Percentiles rank a stretch among this genome's conserved stretches.
Evolutionary conservation across 2,797 vertebrate genomes (phyloP).

Genomic region (Neostethus bicornis): DNA sequence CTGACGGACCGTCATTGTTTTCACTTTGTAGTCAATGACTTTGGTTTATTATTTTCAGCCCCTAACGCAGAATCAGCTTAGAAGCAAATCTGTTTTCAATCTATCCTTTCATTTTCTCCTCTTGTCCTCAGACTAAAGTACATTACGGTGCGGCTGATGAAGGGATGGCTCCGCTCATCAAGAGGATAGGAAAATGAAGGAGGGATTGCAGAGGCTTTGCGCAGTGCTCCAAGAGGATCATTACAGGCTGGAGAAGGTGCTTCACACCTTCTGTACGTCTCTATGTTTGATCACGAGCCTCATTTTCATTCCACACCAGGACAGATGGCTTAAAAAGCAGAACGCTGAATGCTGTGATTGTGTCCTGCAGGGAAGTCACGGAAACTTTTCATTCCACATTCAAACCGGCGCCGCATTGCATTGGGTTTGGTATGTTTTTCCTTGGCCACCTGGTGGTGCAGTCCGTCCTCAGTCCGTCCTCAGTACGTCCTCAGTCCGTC

Average conservation of each 20-base stretch:
- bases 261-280: conserved; percentile 6
- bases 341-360: conserved; percentile 21
- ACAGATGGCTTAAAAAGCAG: conserved; percentile 34
- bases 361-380: conserved; percentile 12
- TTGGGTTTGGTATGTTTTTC: no score
- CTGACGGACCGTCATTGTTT: conserved; percentile 26
- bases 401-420: no score
- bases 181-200: conserved; percentile 46
- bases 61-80: conserved; percentile 49
- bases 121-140: conserved; percentile 48
- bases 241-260: conserved; percentile 32
- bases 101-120: conserved; percentile 50
- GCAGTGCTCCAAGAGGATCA: conserved; percentile 42
- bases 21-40: conserved; percentile 36
- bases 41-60: conserved; percentile 20
- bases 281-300: conserved; percentile 21
- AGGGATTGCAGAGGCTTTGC: conserved; percentile 41
- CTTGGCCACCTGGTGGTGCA: no score
- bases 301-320: conserved; percentile 31
- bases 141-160: conserved; percentile 49
- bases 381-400: not conserved
- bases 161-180: conserved; percentile 57
- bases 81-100: conserved; percentile 61
- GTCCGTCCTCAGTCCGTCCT: no score
- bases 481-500: no score